These are phyloP conservation scores for Zophobas atratus DNA, from an alignment of 1,140 invertebrate species.

Conservation along the genomic window DNA sequence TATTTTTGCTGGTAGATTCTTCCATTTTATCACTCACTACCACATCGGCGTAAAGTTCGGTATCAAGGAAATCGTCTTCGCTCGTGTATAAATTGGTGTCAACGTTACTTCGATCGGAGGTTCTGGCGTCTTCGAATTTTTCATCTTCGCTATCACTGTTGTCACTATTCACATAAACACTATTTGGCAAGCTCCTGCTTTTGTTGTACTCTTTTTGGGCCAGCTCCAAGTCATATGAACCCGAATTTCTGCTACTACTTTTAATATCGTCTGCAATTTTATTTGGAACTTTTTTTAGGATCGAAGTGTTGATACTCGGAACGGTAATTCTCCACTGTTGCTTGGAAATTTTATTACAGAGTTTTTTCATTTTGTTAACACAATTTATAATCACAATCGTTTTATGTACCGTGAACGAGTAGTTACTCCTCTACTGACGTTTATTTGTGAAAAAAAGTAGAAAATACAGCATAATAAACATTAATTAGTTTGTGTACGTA, in stretches of 20 bases:
- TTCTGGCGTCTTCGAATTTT: conserved; percentile 58
- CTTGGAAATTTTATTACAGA: conserved; percentile 64
- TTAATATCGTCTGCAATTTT: conserved; percentile 26
- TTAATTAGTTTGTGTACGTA: conserved; percentile 16
- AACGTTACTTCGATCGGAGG: conserved; percentile 48
- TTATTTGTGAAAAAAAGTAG: conserved; percentile 29
- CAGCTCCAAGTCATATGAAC: conserved; percentile 64
- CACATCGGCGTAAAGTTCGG: conserved; percentile 59
- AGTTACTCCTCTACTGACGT: conserved; percentile 21
- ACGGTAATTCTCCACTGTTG: conserved; percentile 65
- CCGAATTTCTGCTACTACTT: conserved; percentile 47
- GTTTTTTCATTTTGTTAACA: conserved; percentile 62
- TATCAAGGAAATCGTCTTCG: conserved; percentile 49
- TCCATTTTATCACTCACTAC: conserved; percentile 39
- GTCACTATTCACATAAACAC: conserved; percentile 54
- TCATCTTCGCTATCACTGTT: conserved; percentile 53
- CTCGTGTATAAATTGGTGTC: conserved; percentile 36
- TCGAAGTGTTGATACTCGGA: conserved; percentile 61
- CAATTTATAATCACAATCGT: neutral
- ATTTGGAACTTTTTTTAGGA: conserved; percentile 57
- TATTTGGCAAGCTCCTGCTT: conserved; percentile 57
- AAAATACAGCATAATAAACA: conserved; percentile 14
- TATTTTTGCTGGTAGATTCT: conserved; percentile 7
- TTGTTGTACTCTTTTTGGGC: conserved; percentile 62
- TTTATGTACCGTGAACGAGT: neutral